These are phyloP conservation scores for Synergus gifuensis DNA, from an alignment of 2,888 invertebrate genomes.

Conservation along the genomic window DNA sequence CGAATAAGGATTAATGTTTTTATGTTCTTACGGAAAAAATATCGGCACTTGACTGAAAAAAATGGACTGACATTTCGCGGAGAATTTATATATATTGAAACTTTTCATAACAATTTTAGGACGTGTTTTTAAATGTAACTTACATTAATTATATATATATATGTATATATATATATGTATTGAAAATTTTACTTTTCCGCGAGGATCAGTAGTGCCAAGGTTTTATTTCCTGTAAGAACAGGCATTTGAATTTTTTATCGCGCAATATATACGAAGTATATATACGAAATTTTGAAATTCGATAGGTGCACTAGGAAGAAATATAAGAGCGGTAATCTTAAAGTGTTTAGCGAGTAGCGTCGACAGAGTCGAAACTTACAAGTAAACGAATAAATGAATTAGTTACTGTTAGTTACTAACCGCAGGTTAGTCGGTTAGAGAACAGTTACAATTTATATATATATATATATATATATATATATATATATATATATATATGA, in stretches of 20 bases:
- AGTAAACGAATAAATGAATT: constrained; percentile 63
- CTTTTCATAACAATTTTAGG: constrained; percentile 5
- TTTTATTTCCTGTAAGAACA: constrained; percentile 7
- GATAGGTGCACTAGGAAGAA: constrained; percentile 1
- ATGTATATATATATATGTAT: too few relatives aligned
- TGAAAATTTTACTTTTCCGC: constrained; percentile 48
- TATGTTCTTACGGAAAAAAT: constrained; percentile 29
- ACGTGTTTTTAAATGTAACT: constrained; percentile 8
- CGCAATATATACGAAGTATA: background rate
- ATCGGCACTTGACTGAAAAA: background rate
- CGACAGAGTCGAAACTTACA: constrained; percentile 59
- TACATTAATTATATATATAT: constrained; percentile 25
- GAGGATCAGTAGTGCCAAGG: constrained; percentile 36
- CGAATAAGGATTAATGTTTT: constrained; percentile 11
- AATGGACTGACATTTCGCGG: constrained; percentile 25
- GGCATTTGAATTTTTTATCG: constrained; percentile 9
- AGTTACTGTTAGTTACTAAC: constrained; percentile 63
- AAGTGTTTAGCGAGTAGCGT: constrained; percentile 57
- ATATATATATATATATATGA: constrained; percentile 40
- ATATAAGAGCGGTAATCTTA: constrained; percentile 47
- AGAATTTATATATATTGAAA: constrained; percentile 13
- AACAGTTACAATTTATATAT: constrained; percentile 58
- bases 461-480: constrained; percentile 44
- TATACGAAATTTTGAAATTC: background rate
- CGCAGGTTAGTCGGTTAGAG: constrained; percentile 67